Conservation (phyloP, 2,113 vertebrate genomes). For the Dunckerocampus dactyliophorus region DNA sequence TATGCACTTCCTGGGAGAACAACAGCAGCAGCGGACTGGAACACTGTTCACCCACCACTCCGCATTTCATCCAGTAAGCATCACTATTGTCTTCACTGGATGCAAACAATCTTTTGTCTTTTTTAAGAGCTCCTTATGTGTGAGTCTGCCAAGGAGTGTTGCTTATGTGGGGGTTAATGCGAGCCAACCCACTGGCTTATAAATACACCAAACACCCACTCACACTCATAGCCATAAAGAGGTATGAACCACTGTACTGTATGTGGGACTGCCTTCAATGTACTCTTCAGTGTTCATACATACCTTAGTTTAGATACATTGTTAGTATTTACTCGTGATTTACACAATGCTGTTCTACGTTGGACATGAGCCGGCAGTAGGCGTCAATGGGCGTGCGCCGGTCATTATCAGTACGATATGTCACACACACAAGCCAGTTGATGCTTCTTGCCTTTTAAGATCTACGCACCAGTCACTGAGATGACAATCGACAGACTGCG, state of each 20-base stretch:
- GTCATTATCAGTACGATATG: conserved; percentile 19
- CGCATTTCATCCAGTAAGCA: conserved; percentile 51
- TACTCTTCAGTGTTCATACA: conserved; percentile 16
- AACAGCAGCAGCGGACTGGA: conserved; percentile 42
- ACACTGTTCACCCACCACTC: conserved; percentile 37
- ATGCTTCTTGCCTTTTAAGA: conserved; percentile 45
- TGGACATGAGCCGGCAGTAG: conserved; percentile 27
- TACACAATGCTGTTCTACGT: conserved; percentile 27
- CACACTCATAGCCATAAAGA: conserved; percentile 37
- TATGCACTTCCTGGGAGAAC: conserved; percentile 47
- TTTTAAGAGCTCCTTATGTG: conserved; percentile 16
- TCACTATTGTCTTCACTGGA: conserved; percentile 48
- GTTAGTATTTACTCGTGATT: conserved; percentile 27
- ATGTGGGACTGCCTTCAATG: conserved; percentile 45
- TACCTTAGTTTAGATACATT: conserved; percentile 35
- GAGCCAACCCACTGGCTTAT: conserved; percentile 45
- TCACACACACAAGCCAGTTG: conserved; percentile 36
- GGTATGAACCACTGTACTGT: conserved; percentile 48
- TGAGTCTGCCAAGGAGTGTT: conserved; percentile 8
- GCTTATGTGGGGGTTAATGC: conserved; percentile 36
- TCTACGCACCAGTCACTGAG: conserved; percentile 43
- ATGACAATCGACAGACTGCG: conserved; percentile 48
- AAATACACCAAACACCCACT: conserved; percentile 49
- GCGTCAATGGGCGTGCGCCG: conserved; percentile 11
- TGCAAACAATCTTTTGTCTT: conserved; percentile 33